A percentile compares a stretch with the other conserved stretches of the same genome.
Evolutionary conservation across 1,140 invertebrate genomes (phyloP).

Genomic region (Musca domestica): DNA sequence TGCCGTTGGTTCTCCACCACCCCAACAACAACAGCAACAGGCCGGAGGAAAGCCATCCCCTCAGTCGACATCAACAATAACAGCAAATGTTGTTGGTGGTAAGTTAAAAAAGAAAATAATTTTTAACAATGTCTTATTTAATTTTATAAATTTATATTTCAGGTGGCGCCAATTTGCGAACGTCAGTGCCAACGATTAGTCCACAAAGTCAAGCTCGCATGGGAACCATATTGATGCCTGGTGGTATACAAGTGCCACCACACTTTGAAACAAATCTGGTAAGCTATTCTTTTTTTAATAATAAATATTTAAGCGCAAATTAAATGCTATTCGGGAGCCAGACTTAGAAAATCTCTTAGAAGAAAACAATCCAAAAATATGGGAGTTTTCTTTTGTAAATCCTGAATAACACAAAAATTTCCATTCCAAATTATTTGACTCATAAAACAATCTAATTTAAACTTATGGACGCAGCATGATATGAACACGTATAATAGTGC

Average conservation of each 20-base stretch:
- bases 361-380: background rate
- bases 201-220: conserved; percentile 62
- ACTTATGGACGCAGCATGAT: conserved; percentile 55
- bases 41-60: background rate
- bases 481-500: conserved; percentile 45
- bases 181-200: conserved; percentile 60
- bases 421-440: background rate
- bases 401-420: too few relatives aligned
- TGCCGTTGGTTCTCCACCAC: conserved; percentile 60
- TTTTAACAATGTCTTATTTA: too few relatives aligned
- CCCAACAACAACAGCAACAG: conserved; percentile 48
- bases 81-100: background rate
- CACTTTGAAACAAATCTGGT: conserved; percentile 68
- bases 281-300: conserved; percentile 55
- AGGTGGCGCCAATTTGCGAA: conserved; percentile 56
- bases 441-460: background rate
- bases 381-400: background rate
- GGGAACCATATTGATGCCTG: conserved; percentile 55
- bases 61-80: background rate
- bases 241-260: conserved; percentile 60
- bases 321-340: background rate
- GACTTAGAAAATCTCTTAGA: too few relatives aligned
- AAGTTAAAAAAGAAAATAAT: background rate
- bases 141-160: background rate
- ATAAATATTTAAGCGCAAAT: background rate